phyloP scores from a whole-genome alignment of 2,113 vertebrate species.

The Dicentrarchus labrax region DNA sequence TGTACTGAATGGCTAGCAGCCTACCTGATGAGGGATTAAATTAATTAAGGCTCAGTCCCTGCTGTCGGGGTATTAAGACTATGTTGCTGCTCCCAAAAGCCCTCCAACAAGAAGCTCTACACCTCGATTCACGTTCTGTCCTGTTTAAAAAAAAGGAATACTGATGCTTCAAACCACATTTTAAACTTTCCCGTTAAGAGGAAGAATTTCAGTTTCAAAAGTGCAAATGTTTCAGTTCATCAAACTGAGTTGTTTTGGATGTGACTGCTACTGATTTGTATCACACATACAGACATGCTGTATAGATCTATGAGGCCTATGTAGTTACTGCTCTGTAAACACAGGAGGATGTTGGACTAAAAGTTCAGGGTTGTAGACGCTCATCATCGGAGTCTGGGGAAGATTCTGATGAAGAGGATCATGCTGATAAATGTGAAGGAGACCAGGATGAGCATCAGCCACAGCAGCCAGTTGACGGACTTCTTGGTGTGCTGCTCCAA shows the following conservation, averaged over 20 bases:
- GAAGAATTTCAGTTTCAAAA: slow-evolving; percentile 12
- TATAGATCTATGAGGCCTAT: slow-evolving; percentile 18
- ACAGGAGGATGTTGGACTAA: not conserved
- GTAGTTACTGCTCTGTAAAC: slow-evolving; percentile 32
- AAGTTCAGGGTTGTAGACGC: slow-evolving; percentile 35
- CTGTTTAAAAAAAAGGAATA: slow-evolving; percentile 22
- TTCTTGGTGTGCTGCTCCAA: slow-evolving; percentile 97
- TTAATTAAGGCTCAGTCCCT: slow-evolving; percentile 41
- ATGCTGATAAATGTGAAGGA: slow-evolving; percentile 97
- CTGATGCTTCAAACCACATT: slow-evolving; percentile 24
- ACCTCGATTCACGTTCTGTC: not conserved
- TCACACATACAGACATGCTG: slow-evolving; percentile 26
- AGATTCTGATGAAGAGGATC: slow-evolving; percentile 97
- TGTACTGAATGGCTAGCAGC: not conserved
- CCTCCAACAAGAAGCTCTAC: not conserved
- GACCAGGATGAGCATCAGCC: slow-evolving; percentile 96
- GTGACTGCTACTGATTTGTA: slow-evolving; percentile 13
- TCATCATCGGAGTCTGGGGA: slow-evolving; percentile 93
- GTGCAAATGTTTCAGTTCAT: slow-evolving; percentile 40
- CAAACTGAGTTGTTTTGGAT: slow-evolving; percentile 14
- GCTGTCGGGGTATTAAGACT: slow-evolving; percentile 39
- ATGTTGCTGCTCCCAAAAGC: slow-evolving; percentile 17
- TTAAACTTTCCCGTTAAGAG: not conserved
- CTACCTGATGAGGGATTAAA: slow-evolving; percentile 24
- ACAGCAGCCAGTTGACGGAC: slow-evolving; percentile 97